Conservation (phyloP, 1,140 invertebrate species). For the Aphelenchoides avenae region DNA sequence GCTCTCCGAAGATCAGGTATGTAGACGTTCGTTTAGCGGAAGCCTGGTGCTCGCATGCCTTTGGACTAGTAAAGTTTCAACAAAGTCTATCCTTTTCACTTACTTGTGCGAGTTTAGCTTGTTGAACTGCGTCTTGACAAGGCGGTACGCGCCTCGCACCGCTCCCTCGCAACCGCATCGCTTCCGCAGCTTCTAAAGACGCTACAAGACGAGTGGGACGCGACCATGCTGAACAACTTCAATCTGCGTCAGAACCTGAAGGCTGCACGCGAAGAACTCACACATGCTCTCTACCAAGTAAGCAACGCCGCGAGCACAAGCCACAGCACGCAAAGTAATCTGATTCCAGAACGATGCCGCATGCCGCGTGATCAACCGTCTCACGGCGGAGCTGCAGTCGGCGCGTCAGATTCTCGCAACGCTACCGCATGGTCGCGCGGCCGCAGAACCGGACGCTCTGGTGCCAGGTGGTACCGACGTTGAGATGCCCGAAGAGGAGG, state of each 20-base stretch:
- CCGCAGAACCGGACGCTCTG: conserved; percentile 10
- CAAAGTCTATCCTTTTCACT: conserved; percentile 8
- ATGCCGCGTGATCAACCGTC: conserved; percentile 91
- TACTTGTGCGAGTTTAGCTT: conserved; percentile 40
- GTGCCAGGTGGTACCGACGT: too few species aligned
- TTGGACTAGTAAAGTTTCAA: too few species aligned
- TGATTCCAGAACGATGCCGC: conserved; percentile 78
- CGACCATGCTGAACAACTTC: conserved; percentile 93
- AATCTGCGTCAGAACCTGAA: conserved; percentile 92
- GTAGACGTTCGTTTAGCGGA: too few species aligned
- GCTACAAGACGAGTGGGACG: conserved; percentile 98
- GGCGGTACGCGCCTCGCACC: conserved; percentile 57
- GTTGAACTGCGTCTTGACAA: conserved; percentile 35
- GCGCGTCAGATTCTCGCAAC: conserved; percentile 86
- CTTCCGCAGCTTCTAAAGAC: conserved; percentile 95
- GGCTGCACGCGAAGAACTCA: conserved; percentile 77
- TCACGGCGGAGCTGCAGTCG: conserved; percentile 95
- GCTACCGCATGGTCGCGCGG: conserved; percentile 77
- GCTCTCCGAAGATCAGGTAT: conserved; percentile 76
- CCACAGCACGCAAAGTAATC: conserved; percentile 84
- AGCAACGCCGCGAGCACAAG: too few species aligned
- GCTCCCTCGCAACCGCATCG: conserved; percentile 90
- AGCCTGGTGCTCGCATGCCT: too few species aligned
- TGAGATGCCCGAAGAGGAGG: conserved; percentile 27
- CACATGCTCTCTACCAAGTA: conserved; percentile 63